phyloP scores from a whole-genome alignment of 2,888 invertebrate species.

The Drosophila emarginata region DNA sequence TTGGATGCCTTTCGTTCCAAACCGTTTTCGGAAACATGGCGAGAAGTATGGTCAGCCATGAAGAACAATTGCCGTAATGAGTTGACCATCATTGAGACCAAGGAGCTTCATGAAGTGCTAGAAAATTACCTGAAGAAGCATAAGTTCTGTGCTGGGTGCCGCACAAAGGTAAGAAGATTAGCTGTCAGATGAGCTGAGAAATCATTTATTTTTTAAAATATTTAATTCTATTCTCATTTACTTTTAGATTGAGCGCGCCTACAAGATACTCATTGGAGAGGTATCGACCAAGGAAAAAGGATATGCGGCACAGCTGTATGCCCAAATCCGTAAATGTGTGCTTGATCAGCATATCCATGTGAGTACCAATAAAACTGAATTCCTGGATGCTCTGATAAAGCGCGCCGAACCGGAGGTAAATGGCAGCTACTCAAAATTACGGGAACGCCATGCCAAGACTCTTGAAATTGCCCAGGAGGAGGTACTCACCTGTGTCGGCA shows the following conservation, averaged over 20 bases:
- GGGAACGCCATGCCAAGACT: constrained; percentile 98
- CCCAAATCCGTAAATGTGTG: constrained; percentile 93
- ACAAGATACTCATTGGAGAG: constrained; percentile 92
- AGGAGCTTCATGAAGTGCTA: constrained; percentile 91
- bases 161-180: constrained; percentile 89
- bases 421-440: constrained; percentile 86
- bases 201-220: background rate
- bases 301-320: constrained; percentile 92
- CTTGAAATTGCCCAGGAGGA: constrained; percentile 98
- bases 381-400: constrained; percentile 93
- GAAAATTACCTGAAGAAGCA: constrained; percentile 96
- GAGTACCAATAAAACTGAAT: constrained; percentile 91
- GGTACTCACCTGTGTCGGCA: constrained; percentile 96
- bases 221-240: background rate
- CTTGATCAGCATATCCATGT: constrained; percentile 94
- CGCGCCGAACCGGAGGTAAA: constrained; percentile 95
- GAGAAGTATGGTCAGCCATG: constrained; percentile 94
- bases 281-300: constrained; percentile 94
- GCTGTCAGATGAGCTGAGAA: background rate
- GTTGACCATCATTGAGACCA: constrained; percentile 93
- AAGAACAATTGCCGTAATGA: constrained; percentile 90
- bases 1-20: constrained; percentile 92
- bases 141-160: constrained; percentile 96
- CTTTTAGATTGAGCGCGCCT: constrained; percentile 88
- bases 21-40: constrained; percentile 89